phyloP scores from a whole-genome alignment of 2,797 vertebrate genomes.

The Anguilla obscura region DNA sequence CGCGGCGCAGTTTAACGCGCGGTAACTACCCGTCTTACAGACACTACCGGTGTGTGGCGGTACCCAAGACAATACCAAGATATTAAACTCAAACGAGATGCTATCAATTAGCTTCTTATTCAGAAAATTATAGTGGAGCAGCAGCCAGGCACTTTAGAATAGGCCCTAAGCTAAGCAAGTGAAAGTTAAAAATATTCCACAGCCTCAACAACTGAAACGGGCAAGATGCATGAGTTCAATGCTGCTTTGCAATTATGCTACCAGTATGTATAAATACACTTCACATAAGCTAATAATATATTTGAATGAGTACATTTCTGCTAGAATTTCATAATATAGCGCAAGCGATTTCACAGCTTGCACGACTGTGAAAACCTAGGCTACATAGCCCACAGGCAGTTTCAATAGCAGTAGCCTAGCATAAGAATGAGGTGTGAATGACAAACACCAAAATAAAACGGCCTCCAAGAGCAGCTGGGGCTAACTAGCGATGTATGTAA shows the following conservation, averaged over 20 bases:
- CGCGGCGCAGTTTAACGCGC: background rate
- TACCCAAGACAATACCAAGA: background rate
- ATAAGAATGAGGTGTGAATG: background rate
- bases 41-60: background rate
- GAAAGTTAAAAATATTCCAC: background rate
- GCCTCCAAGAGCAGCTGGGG: background rate
- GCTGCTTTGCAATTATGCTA: background rate
- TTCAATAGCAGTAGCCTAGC: background rate
- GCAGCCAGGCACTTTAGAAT: background rate
- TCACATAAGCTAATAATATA: background rate
- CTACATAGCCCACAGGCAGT: background rate
- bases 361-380: background rate
- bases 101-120: conserved; percentile 5
- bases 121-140: background rate
- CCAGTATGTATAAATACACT: conserved; percentile 1
- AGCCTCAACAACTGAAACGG: background rate
- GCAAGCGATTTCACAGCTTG: background rate
- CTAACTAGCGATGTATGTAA: background rate
- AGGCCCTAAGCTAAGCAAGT: background rate
- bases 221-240: background rate
- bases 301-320: background rate
- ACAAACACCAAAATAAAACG: background rate
- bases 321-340: background rate
- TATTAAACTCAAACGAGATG: background rate
- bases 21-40: background rate